phyloP scores from a whole-genome alignment of 2,888 invertebrate genomes.

The Cheilosia pagana region DNA sequence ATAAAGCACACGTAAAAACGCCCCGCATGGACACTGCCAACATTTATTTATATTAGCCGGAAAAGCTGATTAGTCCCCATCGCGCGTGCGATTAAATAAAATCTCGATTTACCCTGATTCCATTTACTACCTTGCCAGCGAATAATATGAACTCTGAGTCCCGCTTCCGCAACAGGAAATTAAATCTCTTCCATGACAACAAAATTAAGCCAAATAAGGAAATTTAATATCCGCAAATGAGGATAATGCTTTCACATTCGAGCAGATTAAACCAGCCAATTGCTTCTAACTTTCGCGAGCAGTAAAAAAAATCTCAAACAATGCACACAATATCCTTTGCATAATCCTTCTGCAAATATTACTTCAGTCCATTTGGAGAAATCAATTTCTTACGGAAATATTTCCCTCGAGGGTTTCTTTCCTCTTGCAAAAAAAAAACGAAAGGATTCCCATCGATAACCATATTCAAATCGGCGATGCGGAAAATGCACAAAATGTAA shows the following conservation, averaged over 20 bases:
- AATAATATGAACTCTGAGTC: slow-evolving; percentile 36
- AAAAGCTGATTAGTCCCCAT: slow-evolving; percentile 8
- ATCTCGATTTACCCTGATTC: slow-evolving; percentile 5
- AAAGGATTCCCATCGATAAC: slow-evolving; percentile 32
- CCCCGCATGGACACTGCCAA: neutral
- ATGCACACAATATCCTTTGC: neutral
- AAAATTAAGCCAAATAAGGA: slow-evolving; percentile 52
- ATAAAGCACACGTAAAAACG: slow-evolving; percentile 15
- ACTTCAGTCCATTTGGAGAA: slow-evolving; percentile 11
- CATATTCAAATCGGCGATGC: slow-evolving; percentile 46
- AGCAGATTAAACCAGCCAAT: slow-evolving; percentile 14
- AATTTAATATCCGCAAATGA: slow-evolving; percentile 58
- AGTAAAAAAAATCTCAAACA: slow-evolving; percentile 16
- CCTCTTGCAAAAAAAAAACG: slow-evolving; percentile 12
- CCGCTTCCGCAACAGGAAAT: slow-evolving; percentile 39
- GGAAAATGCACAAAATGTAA: slow-evolving; percentile 39
- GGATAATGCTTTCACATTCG: slow-evolving; percentile 43
- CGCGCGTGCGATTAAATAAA: neutral
- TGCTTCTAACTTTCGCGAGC: slow-evolving; percentile 1
- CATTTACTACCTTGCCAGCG: slow-evolving; percentile 19
- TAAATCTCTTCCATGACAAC: slow-evolving; percentile 43
- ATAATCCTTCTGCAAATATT: slow-evolving; percentile 32
- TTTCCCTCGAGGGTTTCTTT: slow-evolving; percentile 16
- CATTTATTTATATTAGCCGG: slow-evolving; percentile 2
- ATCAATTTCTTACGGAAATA: slow-evolving; percentile 33